These are phyloP conservation scores for Sericinus montela DNA, from an alignment of 2,888 invertebrate genomes.

Conservation along the genomic window DNA sequence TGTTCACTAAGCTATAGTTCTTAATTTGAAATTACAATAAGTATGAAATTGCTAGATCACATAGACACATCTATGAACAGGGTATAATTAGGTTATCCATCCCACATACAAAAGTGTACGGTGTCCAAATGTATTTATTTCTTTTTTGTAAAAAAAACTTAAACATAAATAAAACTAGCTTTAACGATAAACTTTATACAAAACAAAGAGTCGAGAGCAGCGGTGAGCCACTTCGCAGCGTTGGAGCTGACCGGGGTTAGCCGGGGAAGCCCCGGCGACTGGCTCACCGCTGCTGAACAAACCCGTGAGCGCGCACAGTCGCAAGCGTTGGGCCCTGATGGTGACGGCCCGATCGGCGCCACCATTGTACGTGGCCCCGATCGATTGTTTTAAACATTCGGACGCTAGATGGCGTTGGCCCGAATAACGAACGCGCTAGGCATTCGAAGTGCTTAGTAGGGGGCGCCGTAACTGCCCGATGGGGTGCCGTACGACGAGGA, in stretches of 20 bases:
- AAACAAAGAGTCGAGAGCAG: constrained; percentile 62
- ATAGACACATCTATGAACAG: no score
- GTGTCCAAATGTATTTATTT: constrained; percentile 80
- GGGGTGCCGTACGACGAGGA: constrained; percentile 80
- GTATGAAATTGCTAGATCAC: no score
- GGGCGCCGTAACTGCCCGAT: constrained; percentile 85
- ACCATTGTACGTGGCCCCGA: constrained; percentile 73
- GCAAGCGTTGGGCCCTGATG: constrained; percentile 65
- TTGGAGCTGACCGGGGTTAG: constrained; percentile 12
- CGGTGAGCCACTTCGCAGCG: constrained; percentile 61
- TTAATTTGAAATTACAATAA: no score
- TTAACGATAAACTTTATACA: constrained; percentile 74
- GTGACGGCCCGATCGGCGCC: constrained; percentile 49
- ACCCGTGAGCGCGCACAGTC: constrained; percentile 76
- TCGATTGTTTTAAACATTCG: constrained; percentile 59
- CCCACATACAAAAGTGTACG: constrained; percentile 45
- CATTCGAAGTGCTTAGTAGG: constrained; percentile 65
- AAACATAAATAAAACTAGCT: constrained; percentile 66
- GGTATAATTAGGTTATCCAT: no score
- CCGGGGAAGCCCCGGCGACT: constrained; percentile 39
- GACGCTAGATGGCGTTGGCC: constrained; percentile 42
- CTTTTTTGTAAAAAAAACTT: constrained; percentile 70
- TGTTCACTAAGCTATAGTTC: no score
- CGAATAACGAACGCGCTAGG: constrained; percentile 52
- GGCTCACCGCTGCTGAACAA: constrained; percentile 56